Conservation (phyloP, 2,888 invertebrate genomes). For the Carabus problematicus region DNA sequence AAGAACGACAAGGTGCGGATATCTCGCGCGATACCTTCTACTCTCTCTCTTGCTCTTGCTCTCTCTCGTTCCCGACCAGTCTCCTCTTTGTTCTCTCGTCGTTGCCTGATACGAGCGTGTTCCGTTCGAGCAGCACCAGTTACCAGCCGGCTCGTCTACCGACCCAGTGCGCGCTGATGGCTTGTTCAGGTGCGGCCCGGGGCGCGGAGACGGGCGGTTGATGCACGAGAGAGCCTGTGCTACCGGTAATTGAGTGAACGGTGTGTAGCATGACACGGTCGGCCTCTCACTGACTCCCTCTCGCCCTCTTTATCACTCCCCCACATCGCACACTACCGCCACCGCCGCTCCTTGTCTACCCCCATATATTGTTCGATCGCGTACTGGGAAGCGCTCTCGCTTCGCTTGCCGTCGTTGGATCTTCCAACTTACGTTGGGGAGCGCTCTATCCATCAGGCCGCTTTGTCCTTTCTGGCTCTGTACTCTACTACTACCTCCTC, state of each 20-base stretch:
- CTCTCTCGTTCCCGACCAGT: too few species aligned
- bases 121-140: too few species aligned
- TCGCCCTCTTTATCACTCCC: not conserved
- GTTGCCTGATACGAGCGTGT: too few species aligned
- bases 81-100: too few species aligned
- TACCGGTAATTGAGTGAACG: constrained; percentile 9
- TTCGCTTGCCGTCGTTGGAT: too few species aligned
- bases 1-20: not conserved
- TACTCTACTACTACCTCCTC: not conserved
- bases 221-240: not conserved
- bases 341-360: not conserved
- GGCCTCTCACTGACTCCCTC: not conserved
- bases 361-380: not conserved
- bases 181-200: not conserved
- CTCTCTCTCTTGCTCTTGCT: not conserved
- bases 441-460: not conserved
- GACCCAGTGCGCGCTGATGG: too few species aligned
- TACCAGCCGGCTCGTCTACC: too few species aligned
- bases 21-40: not conserved
- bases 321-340: not conserved
- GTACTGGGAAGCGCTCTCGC: not conserved
- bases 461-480: not conserved
- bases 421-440: not conserved
- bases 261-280: not conserved
- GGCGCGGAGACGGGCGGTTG: not conserved